Base-by-base conservation (phyloP, 2,888 invertebrate species). In the Achlya flavicornis region DNA sequence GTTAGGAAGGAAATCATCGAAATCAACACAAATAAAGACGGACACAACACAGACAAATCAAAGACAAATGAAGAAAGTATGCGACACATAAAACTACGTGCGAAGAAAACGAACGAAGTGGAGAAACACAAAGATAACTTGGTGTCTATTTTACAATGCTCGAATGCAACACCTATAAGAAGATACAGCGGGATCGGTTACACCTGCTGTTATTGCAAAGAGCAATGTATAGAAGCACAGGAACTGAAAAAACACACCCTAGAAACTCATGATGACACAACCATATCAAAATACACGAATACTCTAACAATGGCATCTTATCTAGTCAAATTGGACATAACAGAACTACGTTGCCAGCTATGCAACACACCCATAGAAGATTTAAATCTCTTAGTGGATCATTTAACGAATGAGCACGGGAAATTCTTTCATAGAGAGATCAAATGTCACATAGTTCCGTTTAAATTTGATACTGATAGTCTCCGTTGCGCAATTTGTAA, bases 241-340 rank as follows among this genome's bases (percentile, higher is more conserved):
- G 72, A 78, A 7, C 66, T 88, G 0, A 87, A 86, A 67, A 59
- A 61, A 0, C 88, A 88, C 61, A 83, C 81, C 1, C 32, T 76
- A 7, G 59, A 69, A 0, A 35, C 63, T 0, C 84, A 84, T 57
- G 66, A 75, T 11, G 67, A 74, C 0, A 63, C 62, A 16, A 67
- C 66, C 5, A 77, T 70, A 63, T 63, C 71, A 0, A 69, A 67
- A 12, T 80, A 73, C 64, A 76, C 78, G 64, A 75, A 74, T n/a
- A 64, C 70, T 16, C 61, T 66, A 5, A 60, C 65, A 1, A 72
- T 72, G 26, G 46, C 62, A 3, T 64, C 69, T 2, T 80, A 70
- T 35, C 62, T 80, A 0, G 85, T 86, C 3, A 89, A 88, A 72
- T 62, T 89, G 3, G 88, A 89, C 67, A 83, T 88, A 4, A 87